phyloP scores from a whole-genome alignment of 2,888 invertebrate genomes.

The Parelbella ahira region DNA sequence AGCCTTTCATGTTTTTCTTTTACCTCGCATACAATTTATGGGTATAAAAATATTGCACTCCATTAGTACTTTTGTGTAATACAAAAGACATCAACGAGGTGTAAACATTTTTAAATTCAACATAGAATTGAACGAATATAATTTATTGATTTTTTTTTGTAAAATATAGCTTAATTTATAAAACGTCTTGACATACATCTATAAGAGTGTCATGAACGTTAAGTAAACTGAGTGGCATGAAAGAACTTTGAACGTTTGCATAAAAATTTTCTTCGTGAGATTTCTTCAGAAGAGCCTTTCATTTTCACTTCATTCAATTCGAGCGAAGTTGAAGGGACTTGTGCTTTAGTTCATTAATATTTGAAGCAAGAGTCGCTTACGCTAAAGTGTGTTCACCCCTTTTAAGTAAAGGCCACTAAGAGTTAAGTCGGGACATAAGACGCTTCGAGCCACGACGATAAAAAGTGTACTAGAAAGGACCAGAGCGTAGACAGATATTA shows the following conservation, averaged over 20 bases:
- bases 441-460: constrained; percentile 1
- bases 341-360: constrained; percentile 51
- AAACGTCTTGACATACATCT: too few relatives aligned
- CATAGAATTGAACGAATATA: too few relatives aligned
- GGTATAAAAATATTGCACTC: too few relatives aligned
- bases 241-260: constrained; percentile 9
- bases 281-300: constrained; percentile 22
- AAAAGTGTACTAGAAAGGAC: constrained; percentile 2
- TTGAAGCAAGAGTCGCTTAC: constrained; percentile 56
- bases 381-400: constrained; percentile 73
- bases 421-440: constrained; percentile 58
- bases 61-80: neutral
- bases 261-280: constrained; percentile 20
- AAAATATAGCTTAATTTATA: too few relatives aligned
- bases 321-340: constrained; percentile 37
- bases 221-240: too few relatives aligned
- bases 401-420: constrained; percentile 69
- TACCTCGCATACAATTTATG: too few relatives aligned
- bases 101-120: too few relatives aligned
- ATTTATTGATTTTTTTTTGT: too few relatives aligned
- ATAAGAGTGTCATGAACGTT: too few relatives aligned
- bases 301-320: constrained; percentile 26
- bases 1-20: too few relatives aligned
- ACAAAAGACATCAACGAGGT: constrained; percentile 13
- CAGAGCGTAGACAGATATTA: too few relatives aligned